phyloP scores from a whole-genome alignment of 2,888 invertebrate species.

The Xanthorhoe spadicearia region DNA sequence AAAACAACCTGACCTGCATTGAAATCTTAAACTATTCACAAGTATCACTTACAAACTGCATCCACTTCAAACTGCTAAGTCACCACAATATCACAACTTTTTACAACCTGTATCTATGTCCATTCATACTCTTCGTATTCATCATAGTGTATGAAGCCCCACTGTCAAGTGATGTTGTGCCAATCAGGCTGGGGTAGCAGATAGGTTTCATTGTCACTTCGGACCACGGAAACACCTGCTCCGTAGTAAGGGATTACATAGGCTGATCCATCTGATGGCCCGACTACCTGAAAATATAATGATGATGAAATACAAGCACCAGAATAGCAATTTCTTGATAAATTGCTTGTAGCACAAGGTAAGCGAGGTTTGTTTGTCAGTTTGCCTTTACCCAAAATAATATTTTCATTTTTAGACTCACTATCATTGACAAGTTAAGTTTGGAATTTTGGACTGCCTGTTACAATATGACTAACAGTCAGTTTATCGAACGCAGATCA shows the following conservation, averaged over 20 bases:
- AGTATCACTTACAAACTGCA: constrained; percentile 3
- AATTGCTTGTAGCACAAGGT: too few relatives aligned
- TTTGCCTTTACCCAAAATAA: too few relatives aligned
- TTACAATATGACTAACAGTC: too few relatives aligned
- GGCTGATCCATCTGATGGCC: constrained; percentile 97
- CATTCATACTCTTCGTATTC: constrained; percentile 80
- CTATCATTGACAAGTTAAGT: too few relatives aligned
- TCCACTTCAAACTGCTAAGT: background rate
- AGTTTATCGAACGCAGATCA: too few relatives aligned
- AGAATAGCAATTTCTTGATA: background rate
- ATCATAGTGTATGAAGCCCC: constrained; percentile 79
- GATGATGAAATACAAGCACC: background rate
- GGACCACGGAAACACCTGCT: constrained; percentile 91
- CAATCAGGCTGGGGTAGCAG: constrained; percentile 92
- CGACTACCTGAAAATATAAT: constrained; percentile 86
- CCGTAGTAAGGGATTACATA: constrained; percentile 98
- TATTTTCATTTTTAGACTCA: too few relatives aligned
- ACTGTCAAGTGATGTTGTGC: constrained; percentile 85
- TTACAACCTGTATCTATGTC: constrained; percentile 58
- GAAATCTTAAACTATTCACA: background rate
- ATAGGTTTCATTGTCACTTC: constrained; percentile 93
- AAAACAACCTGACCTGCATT: background rate
- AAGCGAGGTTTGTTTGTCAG: too few relatives aligned
- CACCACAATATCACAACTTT: constrained; percentile 16
- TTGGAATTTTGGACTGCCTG: too few relatives aligned